Evolutionary conservation across 2,888 invertebrate species (phyloP), one percentile per base, ranked within the genome.

Genomic region (Xanthia icteritia): DNA sequence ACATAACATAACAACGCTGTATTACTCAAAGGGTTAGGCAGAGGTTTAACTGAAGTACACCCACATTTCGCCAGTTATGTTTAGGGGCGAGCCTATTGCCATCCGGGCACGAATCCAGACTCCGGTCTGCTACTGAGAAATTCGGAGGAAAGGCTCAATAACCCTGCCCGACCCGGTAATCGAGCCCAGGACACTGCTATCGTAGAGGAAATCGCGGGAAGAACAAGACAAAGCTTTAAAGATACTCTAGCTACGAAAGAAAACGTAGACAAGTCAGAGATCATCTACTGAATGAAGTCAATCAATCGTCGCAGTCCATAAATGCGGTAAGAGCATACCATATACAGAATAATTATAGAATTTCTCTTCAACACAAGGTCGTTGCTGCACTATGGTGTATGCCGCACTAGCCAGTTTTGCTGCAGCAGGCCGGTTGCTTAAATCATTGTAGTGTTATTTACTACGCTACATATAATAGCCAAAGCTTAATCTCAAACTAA

Each of bases 341-440:
- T 87, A 87, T 86, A 86, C 54, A 77, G 84, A 64, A 82, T 90
- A 91, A 89, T 91, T 89, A 88, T 81, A 87, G 88, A 89, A 88
- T 90, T 91, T 90, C 91, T 87, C 89, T 82, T 71, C 67, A 80
- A 79, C 82, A 81, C 87, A 89, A 89, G 90, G 90, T 81, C 86
- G 81, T 84, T 78, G 60, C 73, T 77, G 60, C 71, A 65, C n/a
- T 72, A 71, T 54, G 56, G 73, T 60, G 60, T 0, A 0, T 6
- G 23, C 74, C 77, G 85, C 85, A 85, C 83, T 83, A 39, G 70
- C 36, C 5, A 51, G 71, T 9, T 58, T 11, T 0, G 0, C 27
- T 31, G 73, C 36, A 23, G 58, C 72, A 3, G 58, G n/a, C 2
- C 6, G 1, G 2, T 23, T n/a, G 3, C 9, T 17, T 27, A 5